Evolutionary conservation across 2,888 invertebrate species (phyloP).

Genomic region (Lasioglossum calceatum): DNA sequence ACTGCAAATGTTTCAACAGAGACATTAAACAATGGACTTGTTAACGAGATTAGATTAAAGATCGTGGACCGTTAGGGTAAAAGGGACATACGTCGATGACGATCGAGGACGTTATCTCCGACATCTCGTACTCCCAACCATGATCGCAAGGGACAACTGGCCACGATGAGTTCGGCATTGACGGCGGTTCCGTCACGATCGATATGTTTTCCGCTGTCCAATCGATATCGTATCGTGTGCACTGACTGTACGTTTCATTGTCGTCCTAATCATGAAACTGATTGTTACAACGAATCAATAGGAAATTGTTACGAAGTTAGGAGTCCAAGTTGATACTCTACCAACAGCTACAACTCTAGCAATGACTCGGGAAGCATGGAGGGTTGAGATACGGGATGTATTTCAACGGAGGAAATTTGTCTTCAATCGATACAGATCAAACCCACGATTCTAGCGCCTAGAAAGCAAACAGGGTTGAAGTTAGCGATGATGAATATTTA

Average conservation of each 20-base stretch:
- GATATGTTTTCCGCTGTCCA: slow-evolving; percentile 71
- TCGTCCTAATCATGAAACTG: slow-evolving; percentile 73
- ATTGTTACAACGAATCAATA: slow-evolving; percentile 16
- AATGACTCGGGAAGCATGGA: neutral
- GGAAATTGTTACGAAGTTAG: neutral
- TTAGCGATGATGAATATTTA: neutral
- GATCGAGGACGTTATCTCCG: slow-evolving; percentile 90
- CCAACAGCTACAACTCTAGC: neutral
- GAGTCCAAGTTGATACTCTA: neutral
- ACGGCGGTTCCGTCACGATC: slow-evolving; percentile 67
- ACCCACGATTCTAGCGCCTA: neutral
- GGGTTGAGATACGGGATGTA: neutral
- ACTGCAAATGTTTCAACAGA: slow-evolving; percentile 86
- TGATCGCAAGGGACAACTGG: slow-evolving; percentile 89
- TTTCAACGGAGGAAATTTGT: neutral
- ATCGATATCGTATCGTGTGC: slow-evolving; percentile 90
- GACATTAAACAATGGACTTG: neutral
- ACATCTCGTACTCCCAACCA: slow-evolving; percentile 92
- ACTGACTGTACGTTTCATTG: slow-evolving; percentile 88
- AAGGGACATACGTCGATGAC: slow-evolving; percentile 88
- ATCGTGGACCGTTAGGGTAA: neutral
- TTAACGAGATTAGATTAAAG: neutral
- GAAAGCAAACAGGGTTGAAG: neutral
- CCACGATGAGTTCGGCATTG: slow-evolving; percentile 86
- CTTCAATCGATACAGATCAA: neutral